Percentiles rank a stretch among this genome's conserved stretches.
Conservation (phyloP, 2,888 invertebrate genomes). For the Leptogaster cylindrica region DNA sequence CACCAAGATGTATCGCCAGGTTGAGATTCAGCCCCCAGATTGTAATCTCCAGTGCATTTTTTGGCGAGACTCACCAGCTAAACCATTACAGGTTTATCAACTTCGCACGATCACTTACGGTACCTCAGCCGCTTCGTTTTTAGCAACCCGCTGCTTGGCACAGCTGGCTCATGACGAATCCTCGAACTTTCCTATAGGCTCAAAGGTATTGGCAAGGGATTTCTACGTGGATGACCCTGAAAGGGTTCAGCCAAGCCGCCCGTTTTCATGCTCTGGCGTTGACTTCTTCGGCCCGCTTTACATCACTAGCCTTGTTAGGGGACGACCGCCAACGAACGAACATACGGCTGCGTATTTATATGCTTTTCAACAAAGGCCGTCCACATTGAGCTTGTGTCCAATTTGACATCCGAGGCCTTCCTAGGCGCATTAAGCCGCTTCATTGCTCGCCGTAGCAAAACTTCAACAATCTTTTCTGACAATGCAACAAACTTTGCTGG, state of each 20-base stretch:
- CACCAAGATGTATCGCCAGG: background rate
- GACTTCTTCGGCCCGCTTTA: too few species aligned
- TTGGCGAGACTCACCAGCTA: too few species aligned
- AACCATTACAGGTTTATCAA: background rate
- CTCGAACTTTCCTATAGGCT: background rate
- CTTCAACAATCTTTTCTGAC: background rate
- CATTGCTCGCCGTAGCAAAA: background rate
- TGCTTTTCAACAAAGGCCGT: too few species aligned
- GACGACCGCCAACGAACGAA: too few species aligned
- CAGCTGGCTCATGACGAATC: background rate
- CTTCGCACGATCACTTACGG: background rate
- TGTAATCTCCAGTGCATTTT: too few species aligned
- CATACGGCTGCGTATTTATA: too few species aligned
- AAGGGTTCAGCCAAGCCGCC: too few species aligned
- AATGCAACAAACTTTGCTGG: constrained; percentile 18
- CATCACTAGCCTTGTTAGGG: too few species aligned
- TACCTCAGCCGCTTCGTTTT: background rate
- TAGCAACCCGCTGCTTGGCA: background rate
- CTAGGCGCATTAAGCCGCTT: too few species aligned
- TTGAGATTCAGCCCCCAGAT: background rate
- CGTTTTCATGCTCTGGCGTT: too few species aligned
- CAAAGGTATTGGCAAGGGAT: background rate
- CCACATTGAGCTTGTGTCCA: too few species aligned
- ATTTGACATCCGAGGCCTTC: too few species aligned
- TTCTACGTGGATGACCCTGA: background rate